A percentile compares a stretch with the other conserved stretches of the same genome.
phyloP scores from a whole-genome alignment of 2,113 vertebrate species.

The Lontra canadensis region DNA sequence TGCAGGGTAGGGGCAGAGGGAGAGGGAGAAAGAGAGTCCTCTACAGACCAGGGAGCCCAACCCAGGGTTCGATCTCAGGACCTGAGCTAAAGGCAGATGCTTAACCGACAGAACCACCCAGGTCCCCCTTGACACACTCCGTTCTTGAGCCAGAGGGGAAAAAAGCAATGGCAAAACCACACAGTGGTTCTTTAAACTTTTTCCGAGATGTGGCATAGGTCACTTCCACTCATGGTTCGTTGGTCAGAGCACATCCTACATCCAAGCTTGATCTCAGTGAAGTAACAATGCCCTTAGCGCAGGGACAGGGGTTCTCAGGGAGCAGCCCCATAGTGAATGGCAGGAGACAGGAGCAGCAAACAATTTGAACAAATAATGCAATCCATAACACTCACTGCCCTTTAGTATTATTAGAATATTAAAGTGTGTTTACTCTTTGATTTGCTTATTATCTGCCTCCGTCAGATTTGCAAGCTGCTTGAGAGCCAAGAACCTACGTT shows the following conservation, averaged over 20 bases:
- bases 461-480: neutral
- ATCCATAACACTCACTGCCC: neutral
- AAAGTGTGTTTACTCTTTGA: neutral
- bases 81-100: no score
- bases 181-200: neutral
- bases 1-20: neutral
- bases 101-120: neutral
- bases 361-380: neutral
- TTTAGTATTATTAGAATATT: neutral
- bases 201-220: neutral
- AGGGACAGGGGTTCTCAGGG: neutral
- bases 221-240: neutral
- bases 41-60: no score
- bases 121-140: neutral
- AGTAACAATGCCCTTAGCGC: neutral
- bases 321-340: neutral
- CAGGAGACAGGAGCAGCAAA: neutral
- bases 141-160: neutral
- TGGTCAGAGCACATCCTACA: neutral
- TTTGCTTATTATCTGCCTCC: neutral
- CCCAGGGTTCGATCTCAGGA: no score
- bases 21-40: neutral
- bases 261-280: neutral
- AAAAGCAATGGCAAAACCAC: neutral
- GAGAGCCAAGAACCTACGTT: neutral